Evolutionary conservation across 2,113 vertebrate species (phyloP).

Genomic region (Myodes glareolus): DNA sequence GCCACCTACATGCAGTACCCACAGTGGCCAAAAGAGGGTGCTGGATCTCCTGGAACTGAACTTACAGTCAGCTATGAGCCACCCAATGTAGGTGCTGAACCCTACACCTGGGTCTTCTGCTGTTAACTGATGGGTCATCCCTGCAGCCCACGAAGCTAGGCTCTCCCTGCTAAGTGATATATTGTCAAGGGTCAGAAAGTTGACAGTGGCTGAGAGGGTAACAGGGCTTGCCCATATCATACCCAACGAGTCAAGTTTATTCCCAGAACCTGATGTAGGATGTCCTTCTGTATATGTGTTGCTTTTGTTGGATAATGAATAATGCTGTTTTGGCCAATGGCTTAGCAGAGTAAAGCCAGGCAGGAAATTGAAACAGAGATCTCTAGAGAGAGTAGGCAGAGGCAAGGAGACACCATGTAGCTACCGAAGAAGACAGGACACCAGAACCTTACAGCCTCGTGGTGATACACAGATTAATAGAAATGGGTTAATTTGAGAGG

Average conservation of each 20-base stretch:
- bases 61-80: neutral
- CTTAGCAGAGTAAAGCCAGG: too few species aligned
- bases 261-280: neutral
- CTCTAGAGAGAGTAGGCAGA: too few species aligned
- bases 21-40: neutral
- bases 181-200: neutral
- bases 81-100: neutral
- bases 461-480: too few species aligned
- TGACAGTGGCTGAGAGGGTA: neutral
- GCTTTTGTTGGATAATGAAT: too few species aligned
- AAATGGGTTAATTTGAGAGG: too few species aligned
- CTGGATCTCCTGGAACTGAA: neutral
- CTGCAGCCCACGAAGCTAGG: neutral
- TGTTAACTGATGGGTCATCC: neutral
- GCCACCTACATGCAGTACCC: neutral
- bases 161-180: neutral
- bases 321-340: too few species aligned
- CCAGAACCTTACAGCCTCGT: too few species aligned
- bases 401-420: too few species aligned
- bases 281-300: too few species aligned
- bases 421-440: accelerated
- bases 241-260: neutral
- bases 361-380: too few species aligned
- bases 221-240: neutral
- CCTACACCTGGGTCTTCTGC: neutral